phyloP scores from a whole-genome alignment of 2,797 vertebrate genomes.

The Synaphobranchus kaupii region DNA sequence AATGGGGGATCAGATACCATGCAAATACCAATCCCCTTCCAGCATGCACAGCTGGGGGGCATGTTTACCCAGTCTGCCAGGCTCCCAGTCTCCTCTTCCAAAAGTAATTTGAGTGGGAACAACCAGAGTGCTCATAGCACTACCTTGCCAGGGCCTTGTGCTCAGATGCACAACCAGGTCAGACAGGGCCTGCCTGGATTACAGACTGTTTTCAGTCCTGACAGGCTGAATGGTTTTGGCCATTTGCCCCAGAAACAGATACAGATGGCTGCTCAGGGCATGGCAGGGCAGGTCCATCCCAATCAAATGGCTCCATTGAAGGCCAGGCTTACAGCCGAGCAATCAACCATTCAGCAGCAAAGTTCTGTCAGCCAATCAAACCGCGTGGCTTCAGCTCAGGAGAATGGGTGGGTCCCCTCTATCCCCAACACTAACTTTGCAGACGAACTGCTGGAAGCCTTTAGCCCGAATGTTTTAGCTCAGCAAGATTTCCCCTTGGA shows the following conservation, averaged over 20 bases:
- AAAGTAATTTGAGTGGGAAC: slow-evolving; percentile 4
- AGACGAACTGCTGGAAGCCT: slow-evolving; percentile 40
- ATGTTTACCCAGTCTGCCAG: slow-evolving; percentile 30
- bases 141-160: slow-evolving; percentile 27
- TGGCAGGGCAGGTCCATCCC: slow-evolving; percentile 38
- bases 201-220: slow-evolving; percentile 20
- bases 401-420: slow-evolving; percentile 53
- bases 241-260: slow-evolving; percentile 39
- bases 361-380: slow-evolving; percentile 30
- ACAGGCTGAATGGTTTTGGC: slow-evolving; percentile 32
- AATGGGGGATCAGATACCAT: slow-evolving; percentile 24
- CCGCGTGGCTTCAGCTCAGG: slow-evolving; percentile 41
- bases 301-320: slow-evolving; percentile 39
- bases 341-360: slow-evolving; percentile 47
- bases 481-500: slow-evolving; percentile 32
- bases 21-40: slow-evolving; percentile 26
- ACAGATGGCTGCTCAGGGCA: slow-evolving; percentile 27
- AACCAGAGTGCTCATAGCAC: slow-evolving; percentile 44
- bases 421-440: slow-evolving; percentile 34
- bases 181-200: slow-evolving; percentile 32
- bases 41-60: slow-evolving; percentile 40
- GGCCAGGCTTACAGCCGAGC: slow-evolving; percentile 26
- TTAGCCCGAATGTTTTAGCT: slow-evolving; percentile 52
- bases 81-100: slow-evolving; percentile 24
- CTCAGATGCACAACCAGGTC: slow-evolving; percentile 46